phyloP scores from a whole-genome alignment of 2,113 vertebrate genomes.

The Piprites chloris region DNA sequence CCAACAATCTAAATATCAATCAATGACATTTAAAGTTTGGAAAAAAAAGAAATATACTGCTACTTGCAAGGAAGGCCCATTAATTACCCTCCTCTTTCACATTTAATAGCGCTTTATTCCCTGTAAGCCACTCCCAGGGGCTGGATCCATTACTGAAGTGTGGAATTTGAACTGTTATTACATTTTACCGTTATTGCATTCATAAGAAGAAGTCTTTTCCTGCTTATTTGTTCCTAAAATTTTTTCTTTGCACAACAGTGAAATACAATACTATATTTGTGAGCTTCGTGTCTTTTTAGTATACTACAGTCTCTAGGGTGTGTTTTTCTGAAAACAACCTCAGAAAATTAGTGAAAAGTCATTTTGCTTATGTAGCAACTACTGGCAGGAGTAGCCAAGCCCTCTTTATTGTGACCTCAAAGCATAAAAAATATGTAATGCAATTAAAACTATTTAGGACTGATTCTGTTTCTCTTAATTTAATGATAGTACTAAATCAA shows the following conservation, averaged over 20 bases:
- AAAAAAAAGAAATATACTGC: not conserved
- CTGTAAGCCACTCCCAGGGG: not conserved
- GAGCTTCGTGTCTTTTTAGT: not conserved
- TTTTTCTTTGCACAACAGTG: not conserved
- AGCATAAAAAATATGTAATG: not conserved
- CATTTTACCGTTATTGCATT: not conserved
- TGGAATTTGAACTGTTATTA: not conserved
- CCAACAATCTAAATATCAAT: slow-evolving; percentile 12
- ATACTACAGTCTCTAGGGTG: not conserved
- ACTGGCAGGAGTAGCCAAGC: not conserved
- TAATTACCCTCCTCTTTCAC: not conserved
- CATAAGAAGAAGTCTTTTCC: not conserved
- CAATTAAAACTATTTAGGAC: not conserved
- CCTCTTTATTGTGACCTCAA: not conserved
- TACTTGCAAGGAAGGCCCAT: not conserved
- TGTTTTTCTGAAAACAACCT: not conserved
- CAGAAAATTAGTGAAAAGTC: not conserved
- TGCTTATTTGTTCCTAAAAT: not conserved
- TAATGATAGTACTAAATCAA: not conserved
- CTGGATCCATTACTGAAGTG: not conserved
- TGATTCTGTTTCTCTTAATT: not conserved
- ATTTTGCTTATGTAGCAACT: not conserved
- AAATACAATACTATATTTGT: not conserved
- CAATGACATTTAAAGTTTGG: not conserved
- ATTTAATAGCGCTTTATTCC: not conserved